These are phyloP conservation scores for Orestias chungarensis DNA, from an alignment of 2,797 vertebrate species.

Conservation along the genomic window DNA sequence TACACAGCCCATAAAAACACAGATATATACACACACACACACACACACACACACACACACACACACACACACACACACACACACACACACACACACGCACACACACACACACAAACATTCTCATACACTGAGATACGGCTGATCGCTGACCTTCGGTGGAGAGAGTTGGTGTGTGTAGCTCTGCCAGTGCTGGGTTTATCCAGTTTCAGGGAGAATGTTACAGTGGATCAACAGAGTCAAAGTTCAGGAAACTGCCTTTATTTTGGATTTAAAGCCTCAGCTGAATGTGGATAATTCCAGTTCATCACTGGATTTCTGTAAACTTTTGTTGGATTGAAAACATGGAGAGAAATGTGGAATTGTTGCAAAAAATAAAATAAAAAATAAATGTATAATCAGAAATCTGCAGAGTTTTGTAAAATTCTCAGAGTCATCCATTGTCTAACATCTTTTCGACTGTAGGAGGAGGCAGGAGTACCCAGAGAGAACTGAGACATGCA, in stretches of 20 bases:
- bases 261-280: too few relatives aligned
- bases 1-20: constrained; percentile 13
- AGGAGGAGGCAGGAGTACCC: too few relatives aligned
- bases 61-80: neutral
- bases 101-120: neutral
- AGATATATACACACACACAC: constrained; percentile 5
- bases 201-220: constrained; percentile 63
- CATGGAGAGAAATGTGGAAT: neutral
- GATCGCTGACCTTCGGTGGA: constrained; percentile 51
- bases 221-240: constrained; percentile 68
- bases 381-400: neutral
- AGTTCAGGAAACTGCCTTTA: constrained; percentile 57
- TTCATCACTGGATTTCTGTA: constrained; percentile 40
- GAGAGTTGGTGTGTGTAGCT: constrained; percentile 10
- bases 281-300: too few relatives aligned
- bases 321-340: constrained; percentile 3
- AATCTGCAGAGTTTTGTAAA: too few relatives aligned
- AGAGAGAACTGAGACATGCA: too few relatives aligned
- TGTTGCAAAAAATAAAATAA: neutral
- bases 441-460: neutral
- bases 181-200: constrained; percentile 61
- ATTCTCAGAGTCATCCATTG: too few relatives aligned
- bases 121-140: constrained; percentile 7
- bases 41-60: neutral
- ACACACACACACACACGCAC: too few relatives aligned